Percentiles rank a stretch among this genome's conserved stretches.
Conservation (phyloP, 2,888 invertebrate genomes). For the Netelia fuscicornis region DNA sequence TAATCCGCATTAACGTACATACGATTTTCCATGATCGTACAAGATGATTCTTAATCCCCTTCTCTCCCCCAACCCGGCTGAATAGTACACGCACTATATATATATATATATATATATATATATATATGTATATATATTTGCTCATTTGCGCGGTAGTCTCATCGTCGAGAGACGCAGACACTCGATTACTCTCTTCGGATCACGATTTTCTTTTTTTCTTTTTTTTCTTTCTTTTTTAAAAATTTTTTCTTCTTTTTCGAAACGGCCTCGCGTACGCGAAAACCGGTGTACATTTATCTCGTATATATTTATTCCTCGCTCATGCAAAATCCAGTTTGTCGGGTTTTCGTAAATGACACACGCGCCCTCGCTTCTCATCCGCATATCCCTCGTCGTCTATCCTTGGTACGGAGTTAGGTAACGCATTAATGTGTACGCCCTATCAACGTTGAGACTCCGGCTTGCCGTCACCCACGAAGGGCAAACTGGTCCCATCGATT, state of each 20-base stretch:
- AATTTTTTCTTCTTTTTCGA: constrained; percentile 6
- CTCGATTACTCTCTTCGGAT: constrained; percentile 37
- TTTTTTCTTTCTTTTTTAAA: constrained; percentile 1
- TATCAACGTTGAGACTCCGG: neutral
- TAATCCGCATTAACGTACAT: constrained; percentile 34
- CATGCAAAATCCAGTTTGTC: constrained; percentile 57
- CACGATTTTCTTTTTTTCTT: constrained; percentile 15
- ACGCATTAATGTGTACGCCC: neutral
- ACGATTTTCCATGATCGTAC: constrained; percentile 33
- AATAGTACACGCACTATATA: constrained; percentile 18
- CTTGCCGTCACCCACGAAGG: neutral
- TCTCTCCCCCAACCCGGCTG: constrained; percentile 7
- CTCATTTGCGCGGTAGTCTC: constrained; percentile 30
- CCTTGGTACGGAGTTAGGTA: neutral
- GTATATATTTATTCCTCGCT: constrained; percentile 22
- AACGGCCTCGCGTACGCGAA: constrained; percentile 9
- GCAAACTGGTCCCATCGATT: neutral
- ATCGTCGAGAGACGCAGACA: constrained; percentile 15
- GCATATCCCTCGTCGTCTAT: constrained; percentile 13
- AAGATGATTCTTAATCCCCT: constrained; percentile 44
- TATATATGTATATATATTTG: neutral
- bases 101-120: neutral
- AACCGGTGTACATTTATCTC: constrained; percentile 9
- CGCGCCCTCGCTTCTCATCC: constrained; percentile 27
- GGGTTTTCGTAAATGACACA: constrained; percentile 58